phyloP scores from a whole-genome alignment of 2,113 vertebrate genomes.

The Rhineura floridana region DNA sequence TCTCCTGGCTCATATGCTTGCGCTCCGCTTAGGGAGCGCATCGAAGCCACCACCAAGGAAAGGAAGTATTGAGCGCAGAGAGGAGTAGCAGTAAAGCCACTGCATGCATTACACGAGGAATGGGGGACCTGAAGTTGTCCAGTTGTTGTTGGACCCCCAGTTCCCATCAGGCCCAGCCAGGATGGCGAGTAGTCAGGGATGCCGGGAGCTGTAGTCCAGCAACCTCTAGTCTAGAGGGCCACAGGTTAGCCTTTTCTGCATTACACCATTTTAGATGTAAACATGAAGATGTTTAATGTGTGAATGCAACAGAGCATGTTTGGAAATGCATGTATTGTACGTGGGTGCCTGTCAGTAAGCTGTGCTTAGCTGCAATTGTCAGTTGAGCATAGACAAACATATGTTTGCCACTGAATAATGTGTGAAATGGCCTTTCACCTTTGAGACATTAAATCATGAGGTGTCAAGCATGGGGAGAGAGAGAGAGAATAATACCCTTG shows the following conservation, averaged over 20 bases:
- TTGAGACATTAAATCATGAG: background rate
- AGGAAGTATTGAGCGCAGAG: no score
- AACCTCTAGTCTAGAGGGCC: no score
- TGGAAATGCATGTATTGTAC: background rate
- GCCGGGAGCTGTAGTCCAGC: no score
- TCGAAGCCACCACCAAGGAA: background rate
- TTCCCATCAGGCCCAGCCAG: no score
- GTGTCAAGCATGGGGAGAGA: no score
- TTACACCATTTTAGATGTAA: background rate
- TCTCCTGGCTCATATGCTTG: conserved; percentile 31
- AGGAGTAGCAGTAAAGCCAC: background rate
- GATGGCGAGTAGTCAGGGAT: no score
- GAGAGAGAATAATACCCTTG: background rate
- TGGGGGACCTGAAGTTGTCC: no score
- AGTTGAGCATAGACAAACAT: background rate
- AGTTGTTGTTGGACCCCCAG: no score
- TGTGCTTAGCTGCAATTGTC: background rate
- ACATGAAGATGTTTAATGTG: background rate
- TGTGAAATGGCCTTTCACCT: background rate
- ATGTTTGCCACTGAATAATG: background rate
- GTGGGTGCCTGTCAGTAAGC: background rate
- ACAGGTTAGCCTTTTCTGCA: background rate
- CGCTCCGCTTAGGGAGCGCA: background rate
- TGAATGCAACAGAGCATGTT: background rate
- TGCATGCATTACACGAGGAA: no score